A percentile compares a stretch with the other conserved stretches of the same genome.
Evolutionary conservation across 2,113 vertebrate species (phyloP).

Genomic region (Muntiacus reevesi): DNA sequence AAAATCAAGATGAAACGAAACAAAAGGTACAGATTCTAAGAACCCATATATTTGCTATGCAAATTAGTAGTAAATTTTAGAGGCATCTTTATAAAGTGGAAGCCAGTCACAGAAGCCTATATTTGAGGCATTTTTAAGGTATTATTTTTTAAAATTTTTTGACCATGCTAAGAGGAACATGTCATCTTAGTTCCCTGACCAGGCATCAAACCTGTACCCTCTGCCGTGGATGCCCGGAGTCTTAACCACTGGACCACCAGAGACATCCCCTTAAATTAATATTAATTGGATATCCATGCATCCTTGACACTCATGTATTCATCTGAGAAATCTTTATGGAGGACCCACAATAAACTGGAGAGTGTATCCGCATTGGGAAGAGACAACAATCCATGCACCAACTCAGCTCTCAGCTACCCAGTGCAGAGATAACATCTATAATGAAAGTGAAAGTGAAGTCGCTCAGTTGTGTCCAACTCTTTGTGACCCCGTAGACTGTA

Average conservation of each 20-base stretch:
- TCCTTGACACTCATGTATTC: not conserved
- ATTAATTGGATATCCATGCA: not conserved
- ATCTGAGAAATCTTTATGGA: not conserved
- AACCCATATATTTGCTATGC: not conserved
- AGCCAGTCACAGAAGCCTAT: not conserved
- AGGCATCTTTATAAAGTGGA: not conserved
- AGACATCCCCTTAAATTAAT: not conserved
- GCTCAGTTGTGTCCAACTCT: accelerated
- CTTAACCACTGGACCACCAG: not conserved
- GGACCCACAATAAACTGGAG: not conserved
- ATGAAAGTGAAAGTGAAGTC: not conserved
- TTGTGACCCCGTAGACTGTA: not conserved
- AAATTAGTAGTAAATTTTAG: not conserved
- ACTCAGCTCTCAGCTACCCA: not conserved
- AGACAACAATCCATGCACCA: not conserved
- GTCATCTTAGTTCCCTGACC: not conserved
- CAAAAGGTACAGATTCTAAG: not conserved
- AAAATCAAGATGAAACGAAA: not conserved
- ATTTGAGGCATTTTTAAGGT: not conserved
- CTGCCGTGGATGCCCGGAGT: not conserved
- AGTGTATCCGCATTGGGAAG: too few relatives aligned
- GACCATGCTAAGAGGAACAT: not conserved
- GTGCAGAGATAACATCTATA: not conserved
- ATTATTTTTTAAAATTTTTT: not conserved
- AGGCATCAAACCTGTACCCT: not conserved